These are phyloP conservation scores for Emys orbicularis DNA, from an alignment of 2,797 vertebrate species.

Conservation along the genomic window DNA sequence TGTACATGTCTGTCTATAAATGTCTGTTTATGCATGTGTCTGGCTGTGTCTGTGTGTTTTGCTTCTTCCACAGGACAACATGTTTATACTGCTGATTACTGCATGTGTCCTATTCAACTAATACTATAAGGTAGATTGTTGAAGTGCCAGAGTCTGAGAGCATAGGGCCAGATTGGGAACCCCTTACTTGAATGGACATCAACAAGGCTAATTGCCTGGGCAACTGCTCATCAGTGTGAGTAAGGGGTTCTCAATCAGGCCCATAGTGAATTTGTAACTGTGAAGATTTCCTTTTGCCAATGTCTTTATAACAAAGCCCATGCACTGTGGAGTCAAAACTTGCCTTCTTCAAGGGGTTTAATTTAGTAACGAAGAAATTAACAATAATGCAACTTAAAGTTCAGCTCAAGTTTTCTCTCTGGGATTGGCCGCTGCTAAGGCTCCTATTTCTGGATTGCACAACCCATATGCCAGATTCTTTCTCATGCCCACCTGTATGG, in stretches of 20 bases:
- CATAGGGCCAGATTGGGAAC: background rate
- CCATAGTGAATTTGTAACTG: rapidly evolving
- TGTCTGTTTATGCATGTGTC: background rate
- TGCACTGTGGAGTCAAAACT: background rate
- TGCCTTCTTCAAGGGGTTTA: background rate
- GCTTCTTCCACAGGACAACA: background rate
- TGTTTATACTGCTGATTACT: background rate
- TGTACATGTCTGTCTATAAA: background rate
- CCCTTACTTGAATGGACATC: background rate
- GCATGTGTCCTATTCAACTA: background rate
- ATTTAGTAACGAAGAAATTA: background rate
- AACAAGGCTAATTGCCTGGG: background rate
- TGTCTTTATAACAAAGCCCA: background rate
- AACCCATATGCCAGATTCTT: rapidly evolving
- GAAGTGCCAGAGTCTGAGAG: background rate
- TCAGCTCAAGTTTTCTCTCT: background rate
- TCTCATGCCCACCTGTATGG: background rate
- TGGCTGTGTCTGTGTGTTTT: background rate
- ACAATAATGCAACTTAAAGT: background rate
- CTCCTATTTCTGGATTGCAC: background rate
- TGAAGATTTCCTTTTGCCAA: background rate
- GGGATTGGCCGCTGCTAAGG: background rate
- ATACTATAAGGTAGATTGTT: background rate
- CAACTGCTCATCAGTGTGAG: background rate
- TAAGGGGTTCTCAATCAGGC: background rate